Base-by-base conservation (phyloP, 2,888 invertebrate genomes). In the Ophion ventricosus region DNA sequence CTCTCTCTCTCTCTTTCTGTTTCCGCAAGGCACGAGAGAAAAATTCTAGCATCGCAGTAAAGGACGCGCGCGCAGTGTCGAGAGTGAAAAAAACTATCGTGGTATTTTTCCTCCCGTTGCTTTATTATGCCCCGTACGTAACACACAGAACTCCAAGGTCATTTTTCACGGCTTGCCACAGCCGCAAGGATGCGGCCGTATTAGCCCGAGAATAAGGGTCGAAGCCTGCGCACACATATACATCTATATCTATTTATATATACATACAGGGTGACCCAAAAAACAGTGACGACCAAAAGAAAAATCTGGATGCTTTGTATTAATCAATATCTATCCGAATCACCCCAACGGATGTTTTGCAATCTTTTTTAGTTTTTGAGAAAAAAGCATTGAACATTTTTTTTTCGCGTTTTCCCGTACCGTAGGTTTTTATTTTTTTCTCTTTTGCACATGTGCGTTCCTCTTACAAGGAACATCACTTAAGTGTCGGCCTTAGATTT, bases 91-190 rank as follows among this genome's bases (percentile, higher is more conserved):
- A 14, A 74, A 23, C n/a, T 17, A 35, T 23, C 35, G 2, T 11
- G 35, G 26, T 10, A 17, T 79, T 83, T 74, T 49, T 40, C 40
- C 29, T 23, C 61, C 7, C 11, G 8, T 40, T 40, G 29, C 43
- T 43, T 57, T 56, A 40, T 35, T 35, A 8, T 35, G 35, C 8
- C 35, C 35, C 8, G 8, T 35, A 35, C 35, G 35, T 35, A 35
- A 35, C 35, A 8, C 35, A 35, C 35, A 35, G 14, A 76, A 63
- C 75, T 75, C 70, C 74, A 79, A 83, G 83, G 79, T 83, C 57
- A 72, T 83, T 83, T 83, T 79, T 75, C 83, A 79, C 49, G 40
- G 56, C 23, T 66, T 67, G 57, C 67, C 72, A 73, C 69, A 69
- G 77, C 67, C 77, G 56, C 67, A 73, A 67, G 26, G 61, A 17